Conservation (phyloP, 2,888 invertebrate species). For the Caenorhabditis auriculariae region DNA sequence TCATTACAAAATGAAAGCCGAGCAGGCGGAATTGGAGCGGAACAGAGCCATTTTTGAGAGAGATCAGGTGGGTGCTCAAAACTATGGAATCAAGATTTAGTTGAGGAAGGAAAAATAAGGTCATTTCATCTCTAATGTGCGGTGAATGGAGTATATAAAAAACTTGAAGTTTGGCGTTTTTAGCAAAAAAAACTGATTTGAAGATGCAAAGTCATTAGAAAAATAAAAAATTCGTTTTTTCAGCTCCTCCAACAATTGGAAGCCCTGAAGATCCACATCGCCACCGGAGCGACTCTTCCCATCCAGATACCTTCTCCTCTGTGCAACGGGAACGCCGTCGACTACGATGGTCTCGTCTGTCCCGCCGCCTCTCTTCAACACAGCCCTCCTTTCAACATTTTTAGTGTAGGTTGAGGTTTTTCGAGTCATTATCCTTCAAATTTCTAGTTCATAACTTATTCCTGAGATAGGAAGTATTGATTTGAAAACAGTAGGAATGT, state of each 20-base stretch:
- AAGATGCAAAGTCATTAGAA: background rate
- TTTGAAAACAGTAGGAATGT: background rate
- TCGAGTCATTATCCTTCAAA: no score
- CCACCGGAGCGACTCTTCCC: slow-evolving; percentile 1
- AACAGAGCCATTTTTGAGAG: slow-evolving; percentile 28
- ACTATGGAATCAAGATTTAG: slow-evolving; percentile 5
- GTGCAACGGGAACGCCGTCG: no score
- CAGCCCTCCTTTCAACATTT: slow-evolving; percentile 38
- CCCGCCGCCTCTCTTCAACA: slow-evolving; percentile 23
- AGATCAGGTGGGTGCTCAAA: slow-evolving; percentile 18
- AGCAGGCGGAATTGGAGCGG: slow-evolving; percentile 32
- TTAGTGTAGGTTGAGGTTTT: slow-evolving; percentile 17
- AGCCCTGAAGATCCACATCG: slow-evolving; percentile 13
- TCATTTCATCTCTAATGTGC: no score
- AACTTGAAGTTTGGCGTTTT: no score
- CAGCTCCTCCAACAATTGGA: slow-evolving; percentile 15
- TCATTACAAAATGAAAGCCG: slow-evolving; percentile 15
- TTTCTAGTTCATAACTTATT: no score
- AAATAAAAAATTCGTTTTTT: background rate
- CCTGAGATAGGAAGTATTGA: background rate
- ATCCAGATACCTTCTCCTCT: slow-evolving; percentile 10
- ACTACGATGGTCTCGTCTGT: slow-evolving; percentile 27
- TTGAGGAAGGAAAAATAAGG: background rate
- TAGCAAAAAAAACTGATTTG: no score
- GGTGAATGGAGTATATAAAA: no score